Evolutionary conservation across 1,140 invertebrate genomes (phyloP), one percentile per base, ranked within the genome.

Genomic region (Hypothenemus hampei): DNA sequence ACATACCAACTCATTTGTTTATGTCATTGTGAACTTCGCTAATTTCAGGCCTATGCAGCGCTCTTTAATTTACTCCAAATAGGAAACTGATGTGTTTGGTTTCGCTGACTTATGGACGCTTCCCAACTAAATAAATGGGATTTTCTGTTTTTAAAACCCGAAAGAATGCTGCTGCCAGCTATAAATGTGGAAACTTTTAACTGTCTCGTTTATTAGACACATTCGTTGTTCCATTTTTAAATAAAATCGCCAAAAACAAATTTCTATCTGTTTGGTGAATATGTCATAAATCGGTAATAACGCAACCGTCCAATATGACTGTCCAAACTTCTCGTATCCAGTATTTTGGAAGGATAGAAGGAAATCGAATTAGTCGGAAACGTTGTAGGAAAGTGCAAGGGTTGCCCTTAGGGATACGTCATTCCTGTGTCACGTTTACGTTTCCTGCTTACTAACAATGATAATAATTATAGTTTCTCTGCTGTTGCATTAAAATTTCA

Each of bases 11-110:
- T 16, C 50, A 35, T 53, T 53, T 35, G 23, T 53, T 24, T 53
- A 44, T 40, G 39, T 41, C 50, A 53, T 53, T 53, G 35, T 16
- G 31, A n/a, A 53, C 36, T 53, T 44, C 19, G 40, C 50, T 53
- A 53, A 53, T 53, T 53, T 53, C 44, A 53, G 29, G 13, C 40
- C 26, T 51, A 41, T 43, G 23, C 20, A 39, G 48, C 48, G 31
- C 29, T 53, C 50, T 53, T 53, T 53, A 53, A 53, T 53, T 53
- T 53, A 53, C 39, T 53, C 40, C 21, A 53, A 53, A 53, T 53
- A 53, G 40, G 36, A 53, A 53, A 53, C 50, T 53, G 50, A 53
- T 53, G 50, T 35, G 39, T 53, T 53, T 23, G 50, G 50, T 53
- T 53, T 35, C 29, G 50, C 26, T 53, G 50, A 53, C n/a, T 53